A percentile compares a stretch with the other conserved stretches of the same genome.
Conservation (phyloP, 2,113 vertebrate species). For the Calidris pugnax region DNA sequence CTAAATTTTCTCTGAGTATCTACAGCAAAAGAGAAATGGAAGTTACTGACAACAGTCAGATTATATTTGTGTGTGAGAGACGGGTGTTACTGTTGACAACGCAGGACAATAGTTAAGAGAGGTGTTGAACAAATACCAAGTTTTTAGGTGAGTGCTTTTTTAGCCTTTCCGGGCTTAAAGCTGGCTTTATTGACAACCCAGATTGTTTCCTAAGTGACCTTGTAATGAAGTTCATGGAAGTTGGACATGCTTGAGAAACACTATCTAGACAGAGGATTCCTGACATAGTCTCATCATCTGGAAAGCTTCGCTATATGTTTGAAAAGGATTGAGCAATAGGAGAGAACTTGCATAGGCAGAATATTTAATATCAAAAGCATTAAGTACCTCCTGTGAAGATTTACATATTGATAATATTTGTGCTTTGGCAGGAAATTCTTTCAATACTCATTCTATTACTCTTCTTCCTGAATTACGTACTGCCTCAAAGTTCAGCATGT, state of each 20-base stretch:
- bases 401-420: constrained; percentile 66
- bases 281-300: constrained; percentile 1
- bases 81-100: neutral
- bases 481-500: neutral
- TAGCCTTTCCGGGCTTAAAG: neutral
- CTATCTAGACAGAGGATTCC: constrained; percentile 5
- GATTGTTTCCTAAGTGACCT: neutral
- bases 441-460: constrained; percentile 60
- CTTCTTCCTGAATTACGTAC: constrained; percentile 59
- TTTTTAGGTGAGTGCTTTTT: neutral
- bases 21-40: neutral
- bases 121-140: neutral
- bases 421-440: constrained; percentile 66
- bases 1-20: neutral
- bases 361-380: constrained; percentile 59
- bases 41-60: neutral
- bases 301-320: neutral
- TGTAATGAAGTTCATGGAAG: neutral
- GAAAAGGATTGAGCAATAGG: constrained; percentile 29
- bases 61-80: neutral
- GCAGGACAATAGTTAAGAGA: neutral
- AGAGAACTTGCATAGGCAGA: constrained; percentile 25
- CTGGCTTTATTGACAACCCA: neutral
- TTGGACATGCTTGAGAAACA: neutral
- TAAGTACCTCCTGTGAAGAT: constrained; percentile 57